These are phyloP conservation scores for Halcyon malimbica DNA, from an alignment of 2,113 vertebrate genomes.

Conservation along the genomic window DNA sequence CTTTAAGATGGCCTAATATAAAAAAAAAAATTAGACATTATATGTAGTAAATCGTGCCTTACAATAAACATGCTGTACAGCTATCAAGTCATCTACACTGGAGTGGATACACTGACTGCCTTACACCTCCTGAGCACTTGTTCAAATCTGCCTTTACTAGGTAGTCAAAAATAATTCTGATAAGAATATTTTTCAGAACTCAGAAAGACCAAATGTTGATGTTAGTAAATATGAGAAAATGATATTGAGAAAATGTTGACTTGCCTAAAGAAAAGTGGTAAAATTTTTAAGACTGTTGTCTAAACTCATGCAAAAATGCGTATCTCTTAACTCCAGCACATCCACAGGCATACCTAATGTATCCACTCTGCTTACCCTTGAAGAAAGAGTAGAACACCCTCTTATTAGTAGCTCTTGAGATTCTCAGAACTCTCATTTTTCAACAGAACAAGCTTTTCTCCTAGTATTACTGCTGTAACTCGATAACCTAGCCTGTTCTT, in stretches of 20 bases:
- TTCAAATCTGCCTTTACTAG: conserved; percentile 23
- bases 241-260: not conserved
- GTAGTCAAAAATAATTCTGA: conserved; percentile 6
- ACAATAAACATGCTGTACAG: not conserved
- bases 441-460: not conserved
- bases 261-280: not conserved
- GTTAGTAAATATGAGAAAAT: not conserved
- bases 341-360: not conserved
- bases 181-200: not conserved
- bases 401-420: not conserved
- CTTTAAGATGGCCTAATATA: conserved; percentile 16
- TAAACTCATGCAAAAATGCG: not conserved
- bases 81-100: not conserved
- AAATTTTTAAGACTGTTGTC: not conserved
- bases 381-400: not conserved
- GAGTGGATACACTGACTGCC: not conserved
- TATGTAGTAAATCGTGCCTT: not conserved
- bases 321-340: not conserved
- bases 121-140: not conserved
- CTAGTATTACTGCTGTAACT: not conserved
- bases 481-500: not conserved
- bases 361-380: not conserved
- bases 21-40: conserved; percentile 12
- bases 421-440: not conserved
- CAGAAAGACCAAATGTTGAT: conserved; percentile 7